Evolutionary conservation across 1,140 invertebrate species (phyloP).

Genomic region (Gryon sp.): DNA sequence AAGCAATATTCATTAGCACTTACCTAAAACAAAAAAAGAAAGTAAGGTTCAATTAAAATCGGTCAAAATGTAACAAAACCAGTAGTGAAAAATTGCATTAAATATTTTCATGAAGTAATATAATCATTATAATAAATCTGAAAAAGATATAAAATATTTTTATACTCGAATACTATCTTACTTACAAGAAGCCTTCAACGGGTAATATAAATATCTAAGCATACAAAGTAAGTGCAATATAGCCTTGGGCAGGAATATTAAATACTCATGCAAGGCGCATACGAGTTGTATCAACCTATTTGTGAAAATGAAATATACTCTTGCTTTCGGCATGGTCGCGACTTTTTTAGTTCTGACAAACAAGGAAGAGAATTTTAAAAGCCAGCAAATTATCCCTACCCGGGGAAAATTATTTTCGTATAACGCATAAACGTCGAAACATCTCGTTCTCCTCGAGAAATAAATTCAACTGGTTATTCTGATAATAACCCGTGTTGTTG

Average conservation of each 20-base stretch:
- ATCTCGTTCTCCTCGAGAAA: conserved; percentile 58
- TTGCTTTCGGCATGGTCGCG: conserved; percentile 50
- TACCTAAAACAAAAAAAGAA: conserved; percentile 71
- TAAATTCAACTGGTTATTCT: conserved; percentile 66
- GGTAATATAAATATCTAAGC: conserved; percentile 55
- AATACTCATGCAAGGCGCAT: conserved; percentile 36
- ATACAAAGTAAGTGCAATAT: conserved; percentile 39
- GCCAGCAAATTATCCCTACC: conserved; percentile 60
- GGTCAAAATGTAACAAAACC: no score
- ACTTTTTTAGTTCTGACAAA: conserved; percentile 59
- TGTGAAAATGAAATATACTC: conserved; percentile 59
- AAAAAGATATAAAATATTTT: conserved; percentile 15
- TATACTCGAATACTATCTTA: conserved; percentile 24
- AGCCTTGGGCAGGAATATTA: conserved; percentile 49
- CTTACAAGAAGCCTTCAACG: conserved; percentile 17
- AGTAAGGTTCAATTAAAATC: conserved; percentile 28
- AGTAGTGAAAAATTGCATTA: no score
- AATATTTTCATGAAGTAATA: no score
- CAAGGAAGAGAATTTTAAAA: conserved; percentile 60
- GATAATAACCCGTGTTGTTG: conserved; percentile 64
- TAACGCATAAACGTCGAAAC: conserved; percentile 63
- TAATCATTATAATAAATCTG: conserved; percentile 1
- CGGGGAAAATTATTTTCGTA: conserved; percentile 64
- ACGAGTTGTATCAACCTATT: conserved; percentile 51
- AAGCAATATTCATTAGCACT: conserved; percentile 56